A percentile compares a stretch with the other conserved stretches of the same genome.
phyloP scores from a whole-genome alignment of 1,140 invertebrate species.

The Parasteatoda tepidariorum region DNA sequence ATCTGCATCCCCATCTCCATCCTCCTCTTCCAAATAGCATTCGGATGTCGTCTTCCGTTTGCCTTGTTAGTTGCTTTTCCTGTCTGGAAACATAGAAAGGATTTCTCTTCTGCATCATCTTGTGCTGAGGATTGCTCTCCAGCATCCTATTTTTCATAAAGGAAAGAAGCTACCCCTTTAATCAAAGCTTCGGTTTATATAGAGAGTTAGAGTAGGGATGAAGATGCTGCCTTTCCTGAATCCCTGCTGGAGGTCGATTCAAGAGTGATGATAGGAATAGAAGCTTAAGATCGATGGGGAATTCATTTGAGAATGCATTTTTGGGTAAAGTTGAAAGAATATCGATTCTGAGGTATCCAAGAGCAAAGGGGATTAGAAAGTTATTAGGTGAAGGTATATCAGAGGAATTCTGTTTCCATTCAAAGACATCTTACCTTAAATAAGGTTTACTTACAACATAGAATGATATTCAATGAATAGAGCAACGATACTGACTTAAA shows the following conservation, averaged over 20 bases:
- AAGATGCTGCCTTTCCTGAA: background rate
- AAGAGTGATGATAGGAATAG: background rate
- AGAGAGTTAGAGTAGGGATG: background rate
- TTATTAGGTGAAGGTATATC: too few relatives aligned
- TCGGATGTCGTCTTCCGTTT: background rate
- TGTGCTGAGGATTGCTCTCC: background rate
- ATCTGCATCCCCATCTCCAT: background rate
- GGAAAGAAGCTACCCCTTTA: background rate
- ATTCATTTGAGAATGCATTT: background rate
- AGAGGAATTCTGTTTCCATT: too few relatives aligned
- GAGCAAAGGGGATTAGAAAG: too few relatives aligned
- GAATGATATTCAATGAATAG: too few relatives aligned
- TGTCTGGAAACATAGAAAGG: background rate
- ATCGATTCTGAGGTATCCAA: too few relatives aligned
- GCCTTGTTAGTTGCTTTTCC: slow-evolving; percentile 10
- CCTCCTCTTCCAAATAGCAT: background rate
- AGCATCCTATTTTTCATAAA: slow-evolving; percentile 1
- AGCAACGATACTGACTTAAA: too few relatives aligned
- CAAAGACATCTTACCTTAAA: too few relatives aligned
- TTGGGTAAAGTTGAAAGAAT: background rate
- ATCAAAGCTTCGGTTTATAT: slow-evolving; percentile 15
- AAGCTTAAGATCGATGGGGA: background rate
- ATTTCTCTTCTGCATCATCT: background rate
- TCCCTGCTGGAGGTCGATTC: background rate
- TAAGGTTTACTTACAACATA: too few relatives aligned